Base-by-base conservation (phyloP, 2,797 vertebrate genomes). In the Diglossa cyanea region DNA sequence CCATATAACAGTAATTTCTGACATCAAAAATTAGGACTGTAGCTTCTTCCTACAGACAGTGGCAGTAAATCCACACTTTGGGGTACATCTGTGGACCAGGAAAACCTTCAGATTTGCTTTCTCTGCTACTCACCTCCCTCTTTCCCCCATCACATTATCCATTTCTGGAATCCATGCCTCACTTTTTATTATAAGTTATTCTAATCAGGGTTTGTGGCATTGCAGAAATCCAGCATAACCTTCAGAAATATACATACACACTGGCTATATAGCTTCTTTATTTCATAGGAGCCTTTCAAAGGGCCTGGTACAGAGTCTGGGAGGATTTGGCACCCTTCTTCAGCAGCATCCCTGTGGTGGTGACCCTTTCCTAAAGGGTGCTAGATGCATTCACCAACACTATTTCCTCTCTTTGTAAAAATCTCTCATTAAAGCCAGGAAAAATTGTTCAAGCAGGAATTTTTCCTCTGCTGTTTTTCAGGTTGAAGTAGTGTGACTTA, bases 141-240 rank as follows among this genome's bases (percentile, higher is more conserved):
- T 50, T 85, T 87, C 24, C 11, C n/a, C 19, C 55, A 92, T 28
- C 57, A 80, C 18, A 19, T 72, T 57, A 92, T 42, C 65, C 18
- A 40, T 63, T 92, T 94, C 84, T 82, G 55, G 81, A 93, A 92
- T 53, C 61, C 66, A 57, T 47, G 87, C 23, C 45, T 79, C 58
- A 37, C 58, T 87, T 94, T 93, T 96, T 55, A 91, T 86, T 87
- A 95, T 26, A 83, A 93, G 72, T 79, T 85, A 84, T 93, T 95
- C 84, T 82, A 90, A 96, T 95, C 85, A 87, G 70, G 77, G 74
- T 90, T 75, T 92, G 75, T 92, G 89, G 63, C 50, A 40, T 60
- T 75, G 93, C 93, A 96, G 62, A 90, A 93, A 95, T 92, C 74
- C 94, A 96, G 60, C 45, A 57, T 40, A 92, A 87, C 71, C 80